Evolutionary conservation across 2,888 invertebrate genomes (phyloP), one percentile per base, ranked within the genome.

Genomic region (Octodonta nipae): DNA sequence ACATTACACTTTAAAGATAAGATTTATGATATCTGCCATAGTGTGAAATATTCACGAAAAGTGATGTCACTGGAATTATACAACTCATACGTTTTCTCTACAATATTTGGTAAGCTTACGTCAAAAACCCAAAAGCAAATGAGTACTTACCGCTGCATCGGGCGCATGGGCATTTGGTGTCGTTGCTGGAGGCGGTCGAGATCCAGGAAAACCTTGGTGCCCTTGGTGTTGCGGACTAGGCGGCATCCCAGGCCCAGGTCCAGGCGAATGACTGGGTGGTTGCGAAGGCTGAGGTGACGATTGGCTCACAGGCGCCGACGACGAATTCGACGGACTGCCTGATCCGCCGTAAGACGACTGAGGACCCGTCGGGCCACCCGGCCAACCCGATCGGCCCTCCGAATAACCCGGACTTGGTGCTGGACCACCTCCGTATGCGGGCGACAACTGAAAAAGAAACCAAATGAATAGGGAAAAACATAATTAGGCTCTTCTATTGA

Each of bases 141-240:
- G 24, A 34, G 29, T 16, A 73, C 78, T 75, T 65, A 79, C 79
- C 65, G 69, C 68, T 45, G 76, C 71, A 59, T 81, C 80, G 44
- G 80, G 79, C 57, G 75, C 78, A 61, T 80, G 80, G 51, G 79
- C 71, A 63, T 79, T 80, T 45, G 80, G 79, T 45, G 80, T 80
- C 54, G 80, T 79, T 52, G 80, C 73, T 61, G 78, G 77, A 45
- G 77, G 71, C 41, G 78, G 79, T 61, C 79, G 67, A 46, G 69
- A 75, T 3, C 11, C 10, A 42, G 78, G 75, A 40, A 76, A 78
- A 50, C 72, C 72, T 75, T 78, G 69, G 38, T 49, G 57, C 36
- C 51, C 50, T 41, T 56, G 55, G 26, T 69, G 69, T 53, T 71
- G 72, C 26, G 73, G 67, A 43, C 71, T 71, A 33, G 72, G 71